These are phyloP conservation scores for Aptenodytes forsteri DNA, from an alignment of 2,113 vertebrate species.

Conservation along the genomic window DNA sequence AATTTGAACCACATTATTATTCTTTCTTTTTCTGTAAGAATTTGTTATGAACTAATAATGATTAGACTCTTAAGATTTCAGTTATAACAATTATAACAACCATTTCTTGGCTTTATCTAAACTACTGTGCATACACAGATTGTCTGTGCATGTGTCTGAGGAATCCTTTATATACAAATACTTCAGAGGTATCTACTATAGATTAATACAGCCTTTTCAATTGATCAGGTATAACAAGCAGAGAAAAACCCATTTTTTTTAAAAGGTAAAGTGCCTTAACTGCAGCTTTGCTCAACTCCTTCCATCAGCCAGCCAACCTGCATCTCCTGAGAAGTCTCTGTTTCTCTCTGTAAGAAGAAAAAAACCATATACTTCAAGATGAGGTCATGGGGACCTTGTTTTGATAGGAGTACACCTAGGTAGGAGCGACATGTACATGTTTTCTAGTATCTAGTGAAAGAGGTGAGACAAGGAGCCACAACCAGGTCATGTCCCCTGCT, in stretches of 20 bases:
- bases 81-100: background rate
- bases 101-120: background rate
- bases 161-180: background rate
- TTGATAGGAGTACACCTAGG: background rate
- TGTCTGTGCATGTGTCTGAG: background rate
- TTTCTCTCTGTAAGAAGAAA: background rate
- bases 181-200: background rate
- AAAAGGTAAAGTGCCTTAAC: background rate
- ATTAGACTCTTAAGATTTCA: background rate
- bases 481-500: accelerated
- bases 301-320: background rate
- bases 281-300: background rate
- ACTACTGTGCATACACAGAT: background rate
- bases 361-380: background rate
- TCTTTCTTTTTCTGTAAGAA: background rate
- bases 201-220: background rate
- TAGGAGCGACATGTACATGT: background rate
- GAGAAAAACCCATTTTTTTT: background rate
- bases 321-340: background rate
- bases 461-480: background rate
- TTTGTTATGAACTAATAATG: background rate
- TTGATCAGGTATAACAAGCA: background rate
- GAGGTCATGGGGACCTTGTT: background rate
- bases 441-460: background rate
- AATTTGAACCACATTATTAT: background rate